Evolutionary conservation across 2,888 invertebrate genomes (phyloP), one percentile per base, ranked within the genome.

Genomic region (Andrena praecox): DNA sequence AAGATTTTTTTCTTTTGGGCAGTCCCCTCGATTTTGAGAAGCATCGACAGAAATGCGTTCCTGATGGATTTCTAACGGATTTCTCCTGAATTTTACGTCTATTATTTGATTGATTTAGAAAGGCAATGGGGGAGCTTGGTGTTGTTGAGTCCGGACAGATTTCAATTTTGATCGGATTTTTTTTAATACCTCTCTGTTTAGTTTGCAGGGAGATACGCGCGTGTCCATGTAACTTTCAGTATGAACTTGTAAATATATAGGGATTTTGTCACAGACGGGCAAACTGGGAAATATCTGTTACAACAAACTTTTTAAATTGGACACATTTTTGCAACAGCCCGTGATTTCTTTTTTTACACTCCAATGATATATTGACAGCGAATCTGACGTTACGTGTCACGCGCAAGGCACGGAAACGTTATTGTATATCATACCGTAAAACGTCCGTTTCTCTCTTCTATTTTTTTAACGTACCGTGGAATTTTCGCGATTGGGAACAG

Each of bases 331-430:
- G 56, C 16, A 42, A 16, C 27, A 6, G 35, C 2, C 7, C 20
- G 4, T 48, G 12, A 12, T 48, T 69, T 29, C 7, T 20, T 69
- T 59, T 42, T 70, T 59, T n/a, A n/a, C 27, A 20, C 29, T 42
- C 29, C n/a, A 70, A 48, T 59, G 59, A 69, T 27, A 54, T 54
- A 68, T 68, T 33, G 54, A 20, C 33, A 31, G 0, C 20, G 24
- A 56, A 27, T 24, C 56, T 56, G 56, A 33, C 16, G 7, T 20
- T 62, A 33, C 8, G 62, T 35, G 62, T 35, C 56, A 35, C 33
- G 8, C 33, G 20, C n/a, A 20, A 62, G 29, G 16, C 27, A 6
- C 29, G 56, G 12, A 31, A 33, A 33, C 29, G 62, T n/a, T 62
- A 33, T 20, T n/a, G 20, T 16, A 16, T 35, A n/a, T 60, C 31